A percentile compares a stretch with the other conserved stretches of the same genome.
These are phyloP conservation scores for Julus scanicus DNA, from an alignment of 2,888 invertebrate genomes.

Conservation along the genomic window DNA sequence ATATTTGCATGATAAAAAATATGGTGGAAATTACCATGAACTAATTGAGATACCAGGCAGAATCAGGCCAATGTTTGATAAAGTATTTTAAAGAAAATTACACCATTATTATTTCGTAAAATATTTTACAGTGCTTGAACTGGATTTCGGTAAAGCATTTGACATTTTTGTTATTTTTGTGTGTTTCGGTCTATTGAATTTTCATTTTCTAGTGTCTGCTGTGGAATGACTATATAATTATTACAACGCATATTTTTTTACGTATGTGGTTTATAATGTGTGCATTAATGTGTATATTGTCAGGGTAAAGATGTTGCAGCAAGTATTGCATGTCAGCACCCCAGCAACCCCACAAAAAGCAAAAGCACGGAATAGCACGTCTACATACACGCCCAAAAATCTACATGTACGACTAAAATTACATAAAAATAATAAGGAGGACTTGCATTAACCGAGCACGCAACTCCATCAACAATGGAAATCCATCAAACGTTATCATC, in stretches of 20 bases:
- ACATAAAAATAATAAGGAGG: constrained; percentile 17
- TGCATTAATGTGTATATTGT: background rate
- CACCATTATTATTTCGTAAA: no score
- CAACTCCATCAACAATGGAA: background rate
- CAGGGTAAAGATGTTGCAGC: background rate
- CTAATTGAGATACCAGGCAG: no score
- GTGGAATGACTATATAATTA: background rate
- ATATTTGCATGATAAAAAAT: no score
- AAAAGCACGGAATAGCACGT: background rate
- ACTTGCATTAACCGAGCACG: constrained; percentile 24
- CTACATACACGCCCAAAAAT: constrained; percentile 32
- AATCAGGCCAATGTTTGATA: no score
- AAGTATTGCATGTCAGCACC: background rate
- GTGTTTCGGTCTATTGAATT: background rate
- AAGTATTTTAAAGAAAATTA: no score
- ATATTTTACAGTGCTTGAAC: no score
- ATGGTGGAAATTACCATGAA: no score
- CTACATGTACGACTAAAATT: constrained; percentile 9
- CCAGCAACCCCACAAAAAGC: background rate
- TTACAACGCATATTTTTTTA: background rate
- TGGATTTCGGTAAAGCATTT: background rate
- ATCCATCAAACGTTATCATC: background rate
- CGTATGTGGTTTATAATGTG: background rate
- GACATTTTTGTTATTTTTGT: background rate
- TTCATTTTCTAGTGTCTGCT: background rate